These are phyloP conservation scores for Lasioglossum albipes DNA, from an alignment of 1,140 invertebrate species.

Conservation along the genomic window DNA sequence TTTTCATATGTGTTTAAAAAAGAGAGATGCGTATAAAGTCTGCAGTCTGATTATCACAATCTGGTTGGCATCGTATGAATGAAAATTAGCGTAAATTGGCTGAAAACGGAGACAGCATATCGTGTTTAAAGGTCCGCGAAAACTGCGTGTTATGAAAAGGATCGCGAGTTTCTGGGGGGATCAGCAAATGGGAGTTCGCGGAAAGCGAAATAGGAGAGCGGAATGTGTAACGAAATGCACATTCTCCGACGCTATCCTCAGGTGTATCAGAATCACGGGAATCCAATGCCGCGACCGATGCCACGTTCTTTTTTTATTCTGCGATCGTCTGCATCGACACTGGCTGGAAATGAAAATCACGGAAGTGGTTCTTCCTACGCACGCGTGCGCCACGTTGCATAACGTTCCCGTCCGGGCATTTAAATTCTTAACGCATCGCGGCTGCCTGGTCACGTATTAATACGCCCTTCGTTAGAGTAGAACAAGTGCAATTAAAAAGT, in stretches of 20 bases:
- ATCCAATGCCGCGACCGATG: not conserved
- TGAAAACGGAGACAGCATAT: too few species aligned
- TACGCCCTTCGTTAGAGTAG: conserved; percentile 22
- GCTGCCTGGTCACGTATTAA: conserved; percentile 33
- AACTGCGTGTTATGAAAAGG: not conserved
- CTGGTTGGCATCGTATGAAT: too few species aligned
- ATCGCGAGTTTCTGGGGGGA: not conserved
- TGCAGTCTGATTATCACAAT: too few species aligned
- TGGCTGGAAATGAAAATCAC: conserved; percentile 44
- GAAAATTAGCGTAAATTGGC: too few species aligned
- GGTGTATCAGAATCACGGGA: conserved; percentile 24
- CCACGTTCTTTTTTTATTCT: conserved; percentile 24
- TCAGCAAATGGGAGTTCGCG: not conserved
- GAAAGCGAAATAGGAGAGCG: conserved; percentile 43
- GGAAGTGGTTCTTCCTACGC: conserved; percentile 35
- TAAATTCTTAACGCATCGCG: conserved; percentile 53
- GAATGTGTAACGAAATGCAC: conserved; percentile 58
- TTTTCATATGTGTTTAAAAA: too few species aligned
- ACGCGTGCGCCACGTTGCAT: conserved; percentile 40
- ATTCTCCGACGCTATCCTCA: conserved; percentile 59
- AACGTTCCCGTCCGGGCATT: conserved; percentile 52
- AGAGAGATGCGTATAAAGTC: too few species aligned
- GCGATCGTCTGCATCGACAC: conserved; percentile 19
- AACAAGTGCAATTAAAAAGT: conserved; percentile 4
- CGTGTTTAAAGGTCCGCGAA: not conserved